phyloP scores from a whole-genome alignment of 2,113 vertebrate species.

The Pachyramphus minor region DNA sequence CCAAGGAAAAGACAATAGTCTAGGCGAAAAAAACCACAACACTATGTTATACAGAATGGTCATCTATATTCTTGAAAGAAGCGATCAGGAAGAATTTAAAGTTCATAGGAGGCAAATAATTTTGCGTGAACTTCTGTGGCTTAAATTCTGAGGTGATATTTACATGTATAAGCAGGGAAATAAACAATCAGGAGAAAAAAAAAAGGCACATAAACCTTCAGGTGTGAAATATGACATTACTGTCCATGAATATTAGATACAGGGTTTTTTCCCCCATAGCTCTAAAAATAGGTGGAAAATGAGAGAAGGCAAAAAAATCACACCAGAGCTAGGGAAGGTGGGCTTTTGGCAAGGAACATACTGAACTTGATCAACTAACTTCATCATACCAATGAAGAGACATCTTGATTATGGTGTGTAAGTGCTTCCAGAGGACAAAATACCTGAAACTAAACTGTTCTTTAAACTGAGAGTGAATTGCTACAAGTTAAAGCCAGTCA shows the following conservation, averaged over 20 bases:
- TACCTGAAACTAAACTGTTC: neutral
- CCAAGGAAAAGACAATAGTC: neutral
- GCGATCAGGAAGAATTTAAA: neutral
- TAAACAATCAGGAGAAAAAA: neutral
- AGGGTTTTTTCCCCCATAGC: neutral
- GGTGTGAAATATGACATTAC: neutral
- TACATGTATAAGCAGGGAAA: neutral
- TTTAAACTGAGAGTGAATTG: neutral
- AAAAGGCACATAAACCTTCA: neutral
- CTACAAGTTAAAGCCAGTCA: neutral
- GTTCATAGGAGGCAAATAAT: neutral
- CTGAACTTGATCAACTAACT: neutral
- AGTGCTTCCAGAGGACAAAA: neutral
- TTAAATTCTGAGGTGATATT: neutral
- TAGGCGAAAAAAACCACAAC: fast-evolving
- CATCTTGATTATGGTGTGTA: neutral
- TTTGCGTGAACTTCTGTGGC: neutral
- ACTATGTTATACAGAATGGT: neutral
- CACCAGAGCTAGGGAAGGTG: neutral
- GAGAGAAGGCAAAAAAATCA: neutral
- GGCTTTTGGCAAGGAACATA: neutral
- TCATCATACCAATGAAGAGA: neutral
- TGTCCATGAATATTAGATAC: neutral
- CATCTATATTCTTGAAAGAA: neutral
- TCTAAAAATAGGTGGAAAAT: neutral